Evolutionary conservation across 1,140 invertebrate species (phyloP).

Genomic region (Drosophila guanche): DNA sequence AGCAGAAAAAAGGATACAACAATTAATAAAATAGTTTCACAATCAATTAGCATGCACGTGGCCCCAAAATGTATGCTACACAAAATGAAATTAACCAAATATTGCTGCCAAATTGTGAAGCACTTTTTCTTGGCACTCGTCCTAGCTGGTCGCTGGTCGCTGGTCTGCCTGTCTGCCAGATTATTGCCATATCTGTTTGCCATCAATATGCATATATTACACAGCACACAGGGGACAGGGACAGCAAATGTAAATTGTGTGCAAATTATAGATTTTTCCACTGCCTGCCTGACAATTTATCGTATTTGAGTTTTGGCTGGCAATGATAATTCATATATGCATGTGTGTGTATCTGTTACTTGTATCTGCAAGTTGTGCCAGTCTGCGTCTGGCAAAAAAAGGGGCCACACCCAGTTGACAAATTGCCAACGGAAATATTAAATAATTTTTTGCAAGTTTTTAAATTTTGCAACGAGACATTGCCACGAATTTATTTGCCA

Average conservation of each 20-base stretch:
- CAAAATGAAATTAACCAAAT: slow-evolving; percentile 70
- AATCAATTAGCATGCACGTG: slow-evolving; percentile 38
- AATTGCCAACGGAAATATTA: slow-evolving; percentile 63
- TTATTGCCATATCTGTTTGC: slow-evolving; percentile 60
- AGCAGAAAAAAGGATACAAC: slow-evolving; percentile 23
- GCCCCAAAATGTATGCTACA: slow-evolving; percentile 39
- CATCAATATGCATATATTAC: slow-evolving; percentile 62
- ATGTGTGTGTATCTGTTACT: slow-evolving; percentile 20
- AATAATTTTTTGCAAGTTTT: slow-evolving; percentile 43
- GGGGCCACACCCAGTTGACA: slow-evolving; percentile 70
- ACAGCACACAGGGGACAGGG: no score
- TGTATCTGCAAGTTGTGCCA: slow-evolving; percentile 3
- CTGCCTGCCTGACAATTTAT: slow-evolving; percentile 70
- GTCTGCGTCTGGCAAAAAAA: slow-evolving; percentile 11
- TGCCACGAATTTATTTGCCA: no score
- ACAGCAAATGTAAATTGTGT: no score
- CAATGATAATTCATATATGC: slow-evolving; percentile 71
- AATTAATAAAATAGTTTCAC: slow-evolving; percentile 14
- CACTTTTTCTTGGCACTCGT: slow-evolving; percentile 51
- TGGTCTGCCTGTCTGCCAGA: slow-evolving; percentile 38
- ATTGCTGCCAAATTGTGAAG: slow-evolving; percentile 38
- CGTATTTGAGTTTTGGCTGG: slow-evolving; percentile 74
- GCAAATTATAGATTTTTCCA: slow-evolving; percentile 76
- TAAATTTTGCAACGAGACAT: slow-evolving; percentile 31
- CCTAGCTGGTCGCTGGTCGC: slow-evolving; percentile 46